Conservation (phyloP, 2,113 vertebrate genomes). For the Lepidothrix coronata region DNA sequence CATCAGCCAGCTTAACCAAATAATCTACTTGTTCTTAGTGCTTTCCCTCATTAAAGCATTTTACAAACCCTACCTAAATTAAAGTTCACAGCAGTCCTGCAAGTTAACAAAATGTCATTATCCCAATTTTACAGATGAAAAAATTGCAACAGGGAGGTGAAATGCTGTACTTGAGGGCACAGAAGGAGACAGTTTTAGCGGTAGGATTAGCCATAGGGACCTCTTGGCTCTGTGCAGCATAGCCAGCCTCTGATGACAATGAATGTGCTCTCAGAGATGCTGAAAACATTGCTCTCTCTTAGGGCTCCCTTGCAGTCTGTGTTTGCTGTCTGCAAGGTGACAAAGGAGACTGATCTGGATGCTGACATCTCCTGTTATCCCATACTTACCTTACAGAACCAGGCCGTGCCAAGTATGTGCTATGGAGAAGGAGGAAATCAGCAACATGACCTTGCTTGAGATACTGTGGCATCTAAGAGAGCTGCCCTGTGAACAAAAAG, state of each 20-base stretch:
- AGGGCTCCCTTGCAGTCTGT: background rate
- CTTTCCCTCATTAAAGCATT: slow-evolving; percentile 52
- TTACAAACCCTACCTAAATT: slow-evolving; percentile 45
- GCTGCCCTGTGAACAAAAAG: background rate
- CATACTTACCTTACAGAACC: background rate
- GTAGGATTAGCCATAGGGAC: background rate
- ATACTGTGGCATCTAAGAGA: background rate
- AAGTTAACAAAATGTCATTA: slow-evolving; percentile 48
- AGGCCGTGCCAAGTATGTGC: background rate
- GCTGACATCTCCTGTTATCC: background rate
- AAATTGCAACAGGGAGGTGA: slow-evolving; percentile 33
- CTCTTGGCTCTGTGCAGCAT: background rate
- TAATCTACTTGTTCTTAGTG: background rate
- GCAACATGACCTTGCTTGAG: background rate
- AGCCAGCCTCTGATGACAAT: background rate
- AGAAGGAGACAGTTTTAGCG: background rate
- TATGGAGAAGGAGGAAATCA: background rate
- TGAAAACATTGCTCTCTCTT: background rate
- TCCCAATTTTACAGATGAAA: slow-evolving; percentile 60
- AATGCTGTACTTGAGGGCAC: background rate
- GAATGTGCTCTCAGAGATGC: background rate
- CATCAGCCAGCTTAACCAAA: slow-evolving; percentile 21
- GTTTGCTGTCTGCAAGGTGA: background rate
- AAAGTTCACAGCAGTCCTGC: slow-evolving; percentile 44
- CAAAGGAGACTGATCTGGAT: background rate